These are phyloP conservation scores for Lordiphosa clarofinis DNA, from an alignment of 1,140 invertebrate genomes.

Conservation along the genomic window DNA sequence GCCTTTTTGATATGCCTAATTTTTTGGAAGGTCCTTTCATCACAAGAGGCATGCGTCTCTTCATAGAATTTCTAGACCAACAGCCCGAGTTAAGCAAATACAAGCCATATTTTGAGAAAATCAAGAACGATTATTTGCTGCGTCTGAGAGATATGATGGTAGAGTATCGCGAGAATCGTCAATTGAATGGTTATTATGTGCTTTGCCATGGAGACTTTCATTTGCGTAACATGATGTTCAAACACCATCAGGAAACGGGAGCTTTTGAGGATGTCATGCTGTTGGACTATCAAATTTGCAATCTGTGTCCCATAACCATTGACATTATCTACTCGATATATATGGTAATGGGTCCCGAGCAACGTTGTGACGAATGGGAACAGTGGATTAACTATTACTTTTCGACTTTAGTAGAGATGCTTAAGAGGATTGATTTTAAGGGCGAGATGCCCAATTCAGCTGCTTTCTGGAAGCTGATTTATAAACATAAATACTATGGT, in stretches of 20 bases:
- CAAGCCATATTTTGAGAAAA: slow-evolving; percentile 30
- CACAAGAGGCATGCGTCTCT: no score
- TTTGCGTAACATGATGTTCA: slow-evolving; percentile 60
- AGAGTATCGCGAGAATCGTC: slow-evolving; percentile 34
- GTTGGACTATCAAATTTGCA: slow-evolving; percentile 52
- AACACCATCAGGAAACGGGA: slow-evolving; percentile 18
- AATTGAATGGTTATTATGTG: slow-evolving; percentile 30
- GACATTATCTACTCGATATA: slow-evolving; percentile 52
- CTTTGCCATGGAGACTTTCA: slow-evolving; percentile 62
- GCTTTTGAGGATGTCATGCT: slow-evolving; percentile 45
- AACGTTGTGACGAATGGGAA: slow-evolving; percentile 31
- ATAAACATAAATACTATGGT: slow-evolving; percentile 28
- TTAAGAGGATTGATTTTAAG: slow-evolving; percentile 44
- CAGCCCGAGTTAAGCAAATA: slow-evolving; percentile 44
- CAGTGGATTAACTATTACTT: slow-evolving; percentile 44
- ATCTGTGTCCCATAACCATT: slow-evolving; percentile 27
- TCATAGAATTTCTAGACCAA: slow-evolving; percentile 13
- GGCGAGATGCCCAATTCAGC: slow-evolving; percentile 32
- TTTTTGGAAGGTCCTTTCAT: background rate
- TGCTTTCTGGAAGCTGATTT: slow-evolving; percentile 33
- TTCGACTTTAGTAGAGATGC: slow-evolving; percentile 26
- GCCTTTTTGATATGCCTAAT: slow-evolving; percentile 11
- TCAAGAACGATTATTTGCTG: slow-evolving; percentile 12
- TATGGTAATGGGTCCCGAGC: slow-evolving; percentile 40
- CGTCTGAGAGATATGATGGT: background rate